phyloP scores from a whole-genome alignment of 2,888 invertebrate species.

The Camponotus fellah region DNA sequence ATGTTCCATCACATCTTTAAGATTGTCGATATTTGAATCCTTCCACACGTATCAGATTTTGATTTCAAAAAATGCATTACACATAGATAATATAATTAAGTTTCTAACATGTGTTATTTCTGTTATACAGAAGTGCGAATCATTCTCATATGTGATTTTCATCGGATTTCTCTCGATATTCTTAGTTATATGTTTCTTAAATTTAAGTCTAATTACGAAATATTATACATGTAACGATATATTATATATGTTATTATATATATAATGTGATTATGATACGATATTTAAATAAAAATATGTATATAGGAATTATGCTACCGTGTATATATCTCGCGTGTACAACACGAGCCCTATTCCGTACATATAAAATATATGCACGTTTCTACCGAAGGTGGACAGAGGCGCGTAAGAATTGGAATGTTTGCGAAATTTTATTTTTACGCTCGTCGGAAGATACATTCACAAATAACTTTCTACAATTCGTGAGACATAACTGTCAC shows the following conservation, averaged over 20 bases:
- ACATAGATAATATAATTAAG: slow-evolving; percentile 8
- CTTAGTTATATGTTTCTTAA: slow-evolving; percentile 21
- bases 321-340: slow-evolving; percentile 34
- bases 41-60: slow-evolving; percentile 12
- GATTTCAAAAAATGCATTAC: slow-evolving; percentile 18
- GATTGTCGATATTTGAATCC: slow-evolving; percentile 30
- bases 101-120: not conserved
- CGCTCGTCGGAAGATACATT: slow-evolving; percentile 30
- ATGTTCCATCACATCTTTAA: slow-evolving; percentile 20
- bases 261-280: slow-evolving; percentile 49
- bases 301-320: slow-evolving; percentile 48
- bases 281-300: slow-evolving; percentile 59
- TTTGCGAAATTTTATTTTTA: slow-evolving; percentile 33
- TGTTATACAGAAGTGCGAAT: not conserved
- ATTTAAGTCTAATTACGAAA: slow-evolving; percentile 40
- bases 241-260: slow-evolving; percentile 46
- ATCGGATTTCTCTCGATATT: slow-evolving; percentile 14
- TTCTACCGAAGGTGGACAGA: slow-evolving; percentile 50
- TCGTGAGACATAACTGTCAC: slow-evolving; percentile 1
- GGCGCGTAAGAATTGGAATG: slow-evolving; percentile 61
- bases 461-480: not conserved
- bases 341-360: slow-evolving; percentile 19
- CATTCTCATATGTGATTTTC: not conserved
- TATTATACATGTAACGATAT: slow-evolving; percentile 34
- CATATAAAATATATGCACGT: slow-evolving; percentile 29